phyloP scores from a whole-genome alignment of 2,888 invertebrate species.

The Phengaris arion region DNA sequence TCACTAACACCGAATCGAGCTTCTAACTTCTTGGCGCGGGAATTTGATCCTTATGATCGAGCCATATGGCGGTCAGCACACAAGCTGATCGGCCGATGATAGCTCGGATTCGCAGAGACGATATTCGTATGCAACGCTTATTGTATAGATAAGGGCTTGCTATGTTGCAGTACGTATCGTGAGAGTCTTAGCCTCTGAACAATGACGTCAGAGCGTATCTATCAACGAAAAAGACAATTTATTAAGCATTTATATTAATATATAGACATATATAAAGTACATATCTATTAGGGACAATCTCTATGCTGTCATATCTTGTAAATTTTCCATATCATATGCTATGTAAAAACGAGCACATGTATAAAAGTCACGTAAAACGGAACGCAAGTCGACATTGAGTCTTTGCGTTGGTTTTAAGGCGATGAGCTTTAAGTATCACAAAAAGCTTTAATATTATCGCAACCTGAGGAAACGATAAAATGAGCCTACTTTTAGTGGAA shows the following conservation, averaged over 20 bases:
- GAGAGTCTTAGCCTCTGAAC: slow-evolving; percentile 64
- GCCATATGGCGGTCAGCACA: slow-evolving; percentile 39
- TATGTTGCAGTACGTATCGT: slow-evolving; percentile 78
- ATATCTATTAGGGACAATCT: slow-evolving; percentile 77
- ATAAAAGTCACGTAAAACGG: slow-evolving; percentile 59
- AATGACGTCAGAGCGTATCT: slow-evolving; percentile 64
- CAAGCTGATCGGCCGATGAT: slow-evolving; percentile 54
- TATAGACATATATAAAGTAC: slow-evolving; percentile 65
- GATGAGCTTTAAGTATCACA: slow-evolving; percentile 62
- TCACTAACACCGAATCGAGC: slow-evolving; percentile 57
- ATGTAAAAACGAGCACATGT: slow-evolving; percentile 64
- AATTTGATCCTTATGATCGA: slow-evolving; percentile 43
- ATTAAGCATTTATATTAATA: slow-evolving; percentile 75
- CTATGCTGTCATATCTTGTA: slow-evolving; percentile 76
- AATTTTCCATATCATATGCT: slow-evolving; percentile 76
- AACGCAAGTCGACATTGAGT: slow-evolving; percentile 35
- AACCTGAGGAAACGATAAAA: slow-evolving; percentile 48
- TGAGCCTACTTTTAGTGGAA: slow-evolving; percentile 67
- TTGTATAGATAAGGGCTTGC: slow-evolving; percentile 76
- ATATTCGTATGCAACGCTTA: slow-evolving; percentile 79
- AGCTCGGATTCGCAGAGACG: slow-evolving; percentile 58
- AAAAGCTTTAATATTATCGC: slow-evolving; percentile 51
- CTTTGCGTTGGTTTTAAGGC: slow-evolving; percentile 38
- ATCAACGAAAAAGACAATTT: slow-evolving; percentile 73
- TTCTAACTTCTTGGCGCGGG: slow-evolving; percentile 45